Percentiles rank a stretch among this genome's conserved stretches.
phyloP scores from a whole-genome alignment of 2,113 vertebrate genomes.

The Salvelinus fontinalis region DNA sequence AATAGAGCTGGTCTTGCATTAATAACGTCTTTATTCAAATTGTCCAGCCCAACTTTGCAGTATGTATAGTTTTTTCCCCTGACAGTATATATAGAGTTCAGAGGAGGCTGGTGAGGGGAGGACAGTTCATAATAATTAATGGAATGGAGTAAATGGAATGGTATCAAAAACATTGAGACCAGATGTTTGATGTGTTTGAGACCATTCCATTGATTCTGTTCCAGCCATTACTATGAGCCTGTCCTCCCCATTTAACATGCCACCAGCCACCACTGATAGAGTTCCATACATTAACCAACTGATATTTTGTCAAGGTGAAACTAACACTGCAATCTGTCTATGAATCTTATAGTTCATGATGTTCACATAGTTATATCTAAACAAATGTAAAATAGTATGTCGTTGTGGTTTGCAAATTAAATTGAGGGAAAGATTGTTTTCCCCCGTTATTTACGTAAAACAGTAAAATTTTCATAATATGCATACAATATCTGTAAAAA shows the following conservation, averaged over 20 bases:
- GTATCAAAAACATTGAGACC: too few relatives aligned
- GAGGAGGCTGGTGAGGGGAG: too few relatives aligned
- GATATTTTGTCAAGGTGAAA: slow-evolving; percentile 11
- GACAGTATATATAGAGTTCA: not conserved
- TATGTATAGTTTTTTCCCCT: not conserved
- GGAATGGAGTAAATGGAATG: too few relatives aligned
- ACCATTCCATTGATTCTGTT: too few relatives aligned
- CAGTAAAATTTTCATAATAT: slow-evolving; percentile 58
- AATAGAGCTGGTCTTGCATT: slow-evolving; percentile 7
- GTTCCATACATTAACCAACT: slow-evolving; percentile 4
- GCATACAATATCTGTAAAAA: slow-evolving; percentile 70
- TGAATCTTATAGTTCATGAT: slow-evolving; percentile 13
- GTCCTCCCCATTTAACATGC: too few relatives aligned
- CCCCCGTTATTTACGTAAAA: slow-evolving; percentile 54
- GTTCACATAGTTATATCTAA: slow-evolving; percentile 20
- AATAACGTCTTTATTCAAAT: not conserved
- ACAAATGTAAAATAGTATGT: slow-evolving; percentile 39
- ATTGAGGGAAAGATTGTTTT: slow-evolving; percentile 50
- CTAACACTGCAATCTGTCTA: not conserved
- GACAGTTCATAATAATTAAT: too few relatives aligned
- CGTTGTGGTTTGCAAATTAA: slow-evolving; percentile 8
- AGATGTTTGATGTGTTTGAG: too few relatives aligned
- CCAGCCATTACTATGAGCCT: too few relatives aligned
- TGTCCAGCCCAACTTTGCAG: not conserved
- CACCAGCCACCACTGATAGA: not conserved